These are phyloP conservation scores for Apolygus lucorum DNA, from an alignment of 1,140 invertebrate genomes.

Conservation along the genomic window DNA sequence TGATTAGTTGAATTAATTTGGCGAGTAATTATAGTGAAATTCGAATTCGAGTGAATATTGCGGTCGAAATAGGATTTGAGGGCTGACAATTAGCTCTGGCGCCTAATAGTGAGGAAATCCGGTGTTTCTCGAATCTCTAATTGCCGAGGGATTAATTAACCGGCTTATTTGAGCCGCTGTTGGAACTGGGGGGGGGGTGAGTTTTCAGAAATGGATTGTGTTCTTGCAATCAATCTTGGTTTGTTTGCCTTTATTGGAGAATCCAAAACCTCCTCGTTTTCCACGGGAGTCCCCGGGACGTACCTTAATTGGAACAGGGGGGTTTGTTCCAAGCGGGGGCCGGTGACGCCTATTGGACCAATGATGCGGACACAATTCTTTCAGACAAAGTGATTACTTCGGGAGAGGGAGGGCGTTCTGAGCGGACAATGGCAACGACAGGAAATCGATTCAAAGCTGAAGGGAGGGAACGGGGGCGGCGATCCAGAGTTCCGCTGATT, in stretches of 20 bases:
- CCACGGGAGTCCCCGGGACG: too few relatives aligned
- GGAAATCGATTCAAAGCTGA: conserved; percentile 1
- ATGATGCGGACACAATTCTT: conserved; percentile 15
- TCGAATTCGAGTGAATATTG: too few relatives aligned
- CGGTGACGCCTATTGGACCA: conserved; percentile 6
- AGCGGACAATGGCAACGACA: conserved; percentile 8
- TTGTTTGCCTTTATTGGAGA: background rate
- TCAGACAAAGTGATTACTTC: conserved; percentile 15
- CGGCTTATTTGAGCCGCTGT: background rate
- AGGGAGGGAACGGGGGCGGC: background rate
- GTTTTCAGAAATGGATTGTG: conserved; percentile 5
- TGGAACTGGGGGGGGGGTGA: background rate
- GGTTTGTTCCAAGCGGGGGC: background rate
- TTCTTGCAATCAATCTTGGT: conserved; percentile 6
- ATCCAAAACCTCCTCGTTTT: background rate
- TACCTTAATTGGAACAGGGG: background rate
- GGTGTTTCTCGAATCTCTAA: background rate
- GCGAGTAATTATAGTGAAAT: too few relatives aligned
- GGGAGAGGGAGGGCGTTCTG: background rate
- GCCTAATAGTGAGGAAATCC: background rate
- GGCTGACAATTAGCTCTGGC: background rate
- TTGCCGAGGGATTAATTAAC: background rate
- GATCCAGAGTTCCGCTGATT: too few relatives aligned
- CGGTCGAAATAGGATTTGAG: too few relatives aligned
- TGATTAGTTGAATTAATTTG: too few relatives aligned